Percentiles rank a stretch among this genome's conserved stretches.
phyloP scores from a whole-genome alignment of 1,140 invertebrate species.

The Eupeodes corollae region DNA sequence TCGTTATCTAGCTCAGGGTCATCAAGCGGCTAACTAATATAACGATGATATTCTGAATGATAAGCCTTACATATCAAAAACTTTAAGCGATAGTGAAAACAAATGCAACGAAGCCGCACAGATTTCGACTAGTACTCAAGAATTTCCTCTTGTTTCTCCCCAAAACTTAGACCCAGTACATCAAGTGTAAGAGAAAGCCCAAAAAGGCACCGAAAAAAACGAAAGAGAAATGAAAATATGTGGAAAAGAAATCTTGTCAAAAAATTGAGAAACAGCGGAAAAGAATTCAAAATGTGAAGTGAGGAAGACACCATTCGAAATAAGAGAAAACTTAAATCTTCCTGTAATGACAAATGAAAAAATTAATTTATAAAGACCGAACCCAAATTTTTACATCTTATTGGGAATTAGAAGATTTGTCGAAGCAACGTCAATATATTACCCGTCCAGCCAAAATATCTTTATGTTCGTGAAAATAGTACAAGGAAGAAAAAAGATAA shows the following conservation, averaged over 20 bases:
- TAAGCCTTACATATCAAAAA: background rate
- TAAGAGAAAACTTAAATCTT: background rate
- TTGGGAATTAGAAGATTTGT: constrained; percentile 2
- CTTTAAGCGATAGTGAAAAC: background rate
- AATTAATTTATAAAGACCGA: background rate
- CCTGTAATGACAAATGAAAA: background rate
- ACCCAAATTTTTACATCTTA: constrained; percentile 2
- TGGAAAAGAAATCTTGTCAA: background rate
- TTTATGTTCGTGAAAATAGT: background rate
- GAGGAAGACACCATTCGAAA: background rate
- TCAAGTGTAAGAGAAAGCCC: background rate
- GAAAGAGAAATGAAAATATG: background rate
- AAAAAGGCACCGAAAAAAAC: background rate
- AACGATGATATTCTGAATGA: background rate
- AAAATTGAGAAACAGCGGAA: too few species aligned
- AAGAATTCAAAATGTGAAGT: background rate
- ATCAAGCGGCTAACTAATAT: background rate
- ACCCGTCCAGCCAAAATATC: background rate
- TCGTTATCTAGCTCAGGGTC: too few species aligned
- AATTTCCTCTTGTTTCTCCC: too few species aligned
- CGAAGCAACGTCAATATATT: constrained; percentile 4
- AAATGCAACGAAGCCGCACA: background rate
- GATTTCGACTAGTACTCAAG: background rate
- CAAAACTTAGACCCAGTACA: too few species aligned
- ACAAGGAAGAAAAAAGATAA: too few species aligned